Conservation (phyloP, 2,797 vertebrate species). For the Dipus sagitta region DNA sequence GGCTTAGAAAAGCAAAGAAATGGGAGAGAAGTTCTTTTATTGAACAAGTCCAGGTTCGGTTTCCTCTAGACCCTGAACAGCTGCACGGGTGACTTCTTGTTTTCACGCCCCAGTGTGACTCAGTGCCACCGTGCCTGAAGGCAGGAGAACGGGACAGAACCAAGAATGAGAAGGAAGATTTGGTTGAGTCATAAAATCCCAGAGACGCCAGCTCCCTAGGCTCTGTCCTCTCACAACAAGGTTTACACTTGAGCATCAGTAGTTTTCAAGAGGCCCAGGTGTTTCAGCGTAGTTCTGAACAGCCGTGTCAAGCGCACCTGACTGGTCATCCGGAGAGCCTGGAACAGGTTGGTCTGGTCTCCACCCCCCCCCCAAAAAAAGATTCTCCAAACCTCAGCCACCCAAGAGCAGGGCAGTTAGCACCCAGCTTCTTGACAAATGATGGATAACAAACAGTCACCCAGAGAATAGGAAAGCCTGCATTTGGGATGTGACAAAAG, state of each 20-base stretch:
- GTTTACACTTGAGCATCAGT: neutral
- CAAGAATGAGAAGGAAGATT: neutral
- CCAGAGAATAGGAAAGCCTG: constrained; percentile 68
- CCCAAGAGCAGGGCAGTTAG: neutral
- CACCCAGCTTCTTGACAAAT: neutral
- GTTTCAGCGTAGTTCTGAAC: neutral
- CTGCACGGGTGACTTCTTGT: no score
- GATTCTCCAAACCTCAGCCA: constrained; percentile 26
- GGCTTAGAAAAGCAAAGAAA: neutral
- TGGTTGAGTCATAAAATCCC: neutral
- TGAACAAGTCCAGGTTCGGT: neutral
- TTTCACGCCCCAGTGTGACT: neutral
- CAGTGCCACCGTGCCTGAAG: neutral
- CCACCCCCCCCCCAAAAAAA: constrained; percentile 1
- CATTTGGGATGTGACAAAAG: constrained; percentile 73
- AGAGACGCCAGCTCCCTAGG: neutral
- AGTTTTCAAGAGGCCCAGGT: neutral
- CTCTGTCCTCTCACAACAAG: neutral
- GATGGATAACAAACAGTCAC: constrained; percentile 42
- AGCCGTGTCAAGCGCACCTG: neutral
- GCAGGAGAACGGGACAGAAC: neutral
- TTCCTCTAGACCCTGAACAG: neutral
- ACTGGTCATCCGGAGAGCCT: neutral
- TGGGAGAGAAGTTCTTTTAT: neutral
- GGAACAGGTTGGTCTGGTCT: constrained; percentile 11